Evolutionary conservation across 1,140 invertebrate genomes (phyloP).

Genomic region (Coelopa frigida): DNA sequence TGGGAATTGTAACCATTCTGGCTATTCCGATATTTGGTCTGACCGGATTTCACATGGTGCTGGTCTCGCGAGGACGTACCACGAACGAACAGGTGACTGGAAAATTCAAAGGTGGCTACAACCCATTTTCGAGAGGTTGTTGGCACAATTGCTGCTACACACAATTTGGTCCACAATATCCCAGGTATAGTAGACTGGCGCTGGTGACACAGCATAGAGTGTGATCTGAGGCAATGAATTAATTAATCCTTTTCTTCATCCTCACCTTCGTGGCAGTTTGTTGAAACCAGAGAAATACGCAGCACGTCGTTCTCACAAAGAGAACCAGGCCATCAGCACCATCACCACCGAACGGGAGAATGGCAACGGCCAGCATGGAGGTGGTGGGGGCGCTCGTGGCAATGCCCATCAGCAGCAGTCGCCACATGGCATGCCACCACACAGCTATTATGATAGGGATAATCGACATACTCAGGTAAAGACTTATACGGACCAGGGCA

Average conservation of each 20-base stretch:
- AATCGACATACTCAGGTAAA: constrained; percentile 74
- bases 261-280: constrained; percentile 31
- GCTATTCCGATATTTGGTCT: constrained; percentile 96
- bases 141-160: constrained; percentile 91
- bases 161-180: constrained; percentile 93
- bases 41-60: constrained; percentile 94
- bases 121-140: constrained; percentile 93
- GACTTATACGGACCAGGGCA: constrained; percentile 93
- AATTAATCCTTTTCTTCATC: not conserved
- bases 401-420: constrained; percentile 13
- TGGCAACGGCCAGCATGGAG: constrained; percentile 8
- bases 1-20: constrained; percentile 82
- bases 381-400: not conserved
- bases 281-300: constrained; percentile 50
- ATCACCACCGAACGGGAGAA: constrained; percentile 41
- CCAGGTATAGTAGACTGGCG: constrained; percentile 59
- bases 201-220: not conserved
- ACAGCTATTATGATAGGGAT: constrained; percentile 47
- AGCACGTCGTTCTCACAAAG: constrained; percentile 39
- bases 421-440: constrained; percentile 27
- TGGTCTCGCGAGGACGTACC: constrained; percentile 96
- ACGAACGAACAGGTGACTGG: constrained; percentile 99
- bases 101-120: constrained; percentile 95
- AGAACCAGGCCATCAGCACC: constrained; percentile 42
- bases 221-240: not conserved